Evolutionary conservation across 1,140 invertebrate genomes (phyloP).

Genomic region (Berghia stephanieae): DNA sequence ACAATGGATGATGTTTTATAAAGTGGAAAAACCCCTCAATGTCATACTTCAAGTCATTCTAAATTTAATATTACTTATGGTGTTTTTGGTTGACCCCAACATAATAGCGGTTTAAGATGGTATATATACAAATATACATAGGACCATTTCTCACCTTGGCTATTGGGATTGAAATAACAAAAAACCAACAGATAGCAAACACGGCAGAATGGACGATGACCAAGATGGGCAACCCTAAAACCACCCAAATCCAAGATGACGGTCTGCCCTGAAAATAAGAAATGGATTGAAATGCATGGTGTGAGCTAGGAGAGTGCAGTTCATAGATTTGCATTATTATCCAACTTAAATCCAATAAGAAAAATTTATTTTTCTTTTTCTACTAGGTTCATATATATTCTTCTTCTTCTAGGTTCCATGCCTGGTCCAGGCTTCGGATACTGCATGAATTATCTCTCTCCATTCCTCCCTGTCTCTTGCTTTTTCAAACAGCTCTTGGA

Average conservation of each 20-base stretch:
- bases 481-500: background rate
- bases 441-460: background rate
- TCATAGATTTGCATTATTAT: no score
- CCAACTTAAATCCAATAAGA: background rate
- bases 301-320: no score
- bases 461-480: background rate
- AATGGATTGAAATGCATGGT: no score
- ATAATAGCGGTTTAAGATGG: no score
- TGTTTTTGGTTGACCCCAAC: no score
- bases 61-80: background rate
- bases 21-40: background rate
- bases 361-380: background rate
- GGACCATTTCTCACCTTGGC: constrained; percentile 53
- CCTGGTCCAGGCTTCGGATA: background rate
- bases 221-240: constrained; percentile 53
- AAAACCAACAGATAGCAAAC: constrained; percentile 50
- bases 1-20: background rate
- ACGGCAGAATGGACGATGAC: constrained; percentile 48
- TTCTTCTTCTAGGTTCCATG: background rate
- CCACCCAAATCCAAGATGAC: constrained; percentile 53
- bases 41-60: background rate
- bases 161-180: constrained; percentile 58
- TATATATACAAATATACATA: no score
- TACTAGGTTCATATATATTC: background rate
- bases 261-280: constrained; percentile 35